Base-by-base conservation (phyloP, 2,797 vertebrate species). In the Thamnophis elegans region DNA sequence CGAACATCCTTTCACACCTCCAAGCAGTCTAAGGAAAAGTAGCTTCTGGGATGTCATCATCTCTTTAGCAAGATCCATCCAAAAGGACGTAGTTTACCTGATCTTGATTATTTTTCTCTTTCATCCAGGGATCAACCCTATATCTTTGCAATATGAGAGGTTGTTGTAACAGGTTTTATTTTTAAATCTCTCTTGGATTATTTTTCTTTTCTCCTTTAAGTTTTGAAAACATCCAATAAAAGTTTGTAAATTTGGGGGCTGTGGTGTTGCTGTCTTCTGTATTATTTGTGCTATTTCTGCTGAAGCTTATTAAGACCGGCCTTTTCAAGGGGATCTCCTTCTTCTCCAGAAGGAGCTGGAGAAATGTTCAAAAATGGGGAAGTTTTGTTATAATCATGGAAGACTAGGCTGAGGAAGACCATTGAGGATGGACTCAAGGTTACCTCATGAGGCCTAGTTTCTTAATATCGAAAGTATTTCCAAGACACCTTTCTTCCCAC, bases 211-310 rank as follows among this genome's bases (percentile, higher is more conserved):
- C 56, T 26, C 56, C 55, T 82, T 85, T 28, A 8, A 85, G 22
- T 89, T 92, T 89, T 92, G 56, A 85, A 62, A 82, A 18, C 54
- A 54, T 32, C 85, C 68, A 92, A 92, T 92, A 55, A 92, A 89
- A 85, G 13, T 85, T 89, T 89, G 68, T 92, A 92, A 85, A 60
- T 92, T 89, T 60, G 9, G 26, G 22, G 51, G 54, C 13, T 62
- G 85, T 53, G 32, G 73, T 11, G 14, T 85, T 47, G 26, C 25
- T 11, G n/a, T 36, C n/a, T 18, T 5, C n/a, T 68, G n/a, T 51
- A 13, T 28, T 47, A 16, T 89, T 51, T 47, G 8, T 55, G 26
- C 59, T 60, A 16, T 55, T 11, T 32, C 22, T 8, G 32, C 59
- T 56, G 20, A 32, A 28, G 54, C 10, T 58, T 58, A 20, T 20